Evolutionary conservation across 2,888 invertebrate genomes (phyloP), one percentile per base, ranked within the genome.

Genomic region (Petrolisthes cinctipes): DNA sequence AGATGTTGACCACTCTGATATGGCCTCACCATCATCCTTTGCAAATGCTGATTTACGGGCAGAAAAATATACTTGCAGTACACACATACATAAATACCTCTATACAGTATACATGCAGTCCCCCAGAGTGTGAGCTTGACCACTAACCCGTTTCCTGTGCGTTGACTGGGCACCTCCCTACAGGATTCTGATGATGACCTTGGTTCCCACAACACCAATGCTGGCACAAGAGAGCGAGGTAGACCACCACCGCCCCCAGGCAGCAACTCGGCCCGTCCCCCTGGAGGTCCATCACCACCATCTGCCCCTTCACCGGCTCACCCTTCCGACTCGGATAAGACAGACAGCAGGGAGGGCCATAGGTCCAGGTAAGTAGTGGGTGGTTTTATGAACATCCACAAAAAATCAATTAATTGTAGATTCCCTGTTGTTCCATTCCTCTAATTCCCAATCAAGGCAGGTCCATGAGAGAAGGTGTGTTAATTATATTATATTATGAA

Each of bases 151-250:
- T 79, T 82, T 75, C 85, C 85, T 68, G 76, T 84, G 73, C 76
- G 85, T 85, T 89, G 89, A 89, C 85, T 71, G 86, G 81, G 82
- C 89, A 89, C 78, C 82, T 85, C 86, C 86, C 87, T 82, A 82
- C 89, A 89, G 89, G 89, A 89, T 56, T 89, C 89, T 53, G 87
- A 86, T 61, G 86, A 83, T 76, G 89, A 89, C 84, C 79, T 54
- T 68, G 66, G 76, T 54, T 23, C 57, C 53, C 82, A 76, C 61
- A 73, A 86, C 75, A 53, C 80, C 4, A 80, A 9, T n/a, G 17
- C 80, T 23, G 0, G 56, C 37, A 9, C 57, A 82, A 76, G 86
- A 86, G 66, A 86, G 73, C 57, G 75, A 37, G 6, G 37, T 57
- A 17, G 83, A 17, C 0, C 37, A 20, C 37, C 66, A 61, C 9